These are phyloP conservation scores for Echinarachnius parma DNA, from an alignment of 53 echinoderm and acorn worm genomes.

Conservation along the genomic window DNA sequence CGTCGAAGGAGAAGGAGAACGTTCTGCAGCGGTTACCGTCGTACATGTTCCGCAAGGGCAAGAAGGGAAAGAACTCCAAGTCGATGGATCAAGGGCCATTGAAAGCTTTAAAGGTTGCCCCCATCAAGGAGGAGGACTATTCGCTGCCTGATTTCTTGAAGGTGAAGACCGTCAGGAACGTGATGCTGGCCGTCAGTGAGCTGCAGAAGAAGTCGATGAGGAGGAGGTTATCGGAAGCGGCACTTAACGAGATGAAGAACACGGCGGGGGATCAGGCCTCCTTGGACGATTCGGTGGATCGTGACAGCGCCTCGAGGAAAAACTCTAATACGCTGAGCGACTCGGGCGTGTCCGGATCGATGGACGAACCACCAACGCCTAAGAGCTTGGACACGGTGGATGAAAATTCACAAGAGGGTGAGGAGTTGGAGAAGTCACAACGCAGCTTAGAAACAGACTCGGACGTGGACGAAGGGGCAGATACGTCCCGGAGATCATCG, in stretches of 20 bases:
- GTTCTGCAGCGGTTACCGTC: slow-evolving; percentile 74
- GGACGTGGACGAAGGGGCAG: slow-evolving; percentile 5
- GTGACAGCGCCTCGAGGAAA: not conserved
- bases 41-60: slow-evolving; percentile 77
- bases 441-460: slow-evolving; percentile 4
- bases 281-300: not conserved
- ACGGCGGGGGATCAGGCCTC: not conserved
- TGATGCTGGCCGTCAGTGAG: slow-evolving; percentile 85
- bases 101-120: slow-evolving; percentile 74
- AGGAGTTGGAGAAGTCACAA: not conserved
- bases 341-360: slow-evolving; percentile 29
- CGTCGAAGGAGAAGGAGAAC: slow-evolving; percentile 14
- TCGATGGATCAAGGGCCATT: slow-evolving; percentile 55
- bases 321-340: slow-evolving; percentile 4
- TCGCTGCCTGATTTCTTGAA: slow-evolving; percentile 88
- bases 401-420: slow-evolving; percentile 5
- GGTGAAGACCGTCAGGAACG: slow-evolving; percentile 94
- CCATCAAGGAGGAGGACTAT: slow-evolving; percentile 90
- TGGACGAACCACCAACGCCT: slow-evolving; percentile 22
- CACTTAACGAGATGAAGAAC: slow-evolving; percentile 12
- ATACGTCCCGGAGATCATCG: slow-evolving; percentile 37
- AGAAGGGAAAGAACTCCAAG: slow-evolving; percentile 76
- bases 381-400: slow-evolving; percentile 22
- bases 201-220: slow-evolving; percentile 76
- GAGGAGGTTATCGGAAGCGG: slow-evolving; percentile 51